Base-by-base conservation (phyloP, 1,140 invertebrate species). In the Magallana gigas region DNA sequence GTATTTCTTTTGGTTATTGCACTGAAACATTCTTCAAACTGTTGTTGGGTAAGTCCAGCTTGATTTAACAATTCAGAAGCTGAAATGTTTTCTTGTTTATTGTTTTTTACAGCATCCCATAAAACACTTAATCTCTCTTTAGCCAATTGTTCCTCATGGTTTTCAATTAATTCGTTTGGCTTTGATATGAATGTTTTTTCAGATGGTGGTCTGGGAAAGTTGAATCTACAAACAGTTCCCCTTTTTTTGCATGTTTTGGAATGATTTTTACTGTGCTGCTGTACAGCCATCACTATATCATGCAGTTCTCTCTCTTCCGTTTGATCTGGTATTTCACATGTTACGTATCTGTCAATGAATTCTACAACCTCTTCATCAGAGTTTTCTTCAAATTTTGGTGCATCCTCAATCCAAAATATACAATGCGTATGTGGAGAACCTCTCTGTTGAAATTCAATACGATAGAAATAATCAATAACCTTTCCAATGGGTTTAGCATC, bases 341-440 rank as follows among this genome's bases (percentile, higher is more conserved):
- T 76, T 0, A 91, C 62, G 23, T 87, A 64, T 68, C 86, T 89
- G 36, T 89, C 90, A 56, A 89, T 56, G 80, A 89, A 90, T 36
- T 88, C 8, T 82, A 16, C 60, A 9, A 88, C 60, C 64, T 84
- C 83, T 48, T 83, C 95, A 94, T 81, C 84, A 16, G n/a, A 48
- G 80, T 90, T 48, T 59, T 89, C 71, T 68, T 83, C 68, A 64
- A 88, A 93, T 82, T 76, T 81, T 83, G 94, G 94, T 59, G 91
- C 88, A 91, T 93, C 90, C 88, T 94, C 88, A 4, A 95, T 84
- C 94, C 94, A 95, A 29, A 94, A 80, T 4, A 95, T 86, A 18
- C 93, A 90, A 87, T 36, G 36, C 1, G 36, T 36, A 36, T 36
- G 36, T 36, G 36, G 36, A 36, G 36, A 36, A 36, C 36, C 36